Conservation (phyloP, 1,140 invertebrate genomes). For the Brachionus plicatilis region DNA sequence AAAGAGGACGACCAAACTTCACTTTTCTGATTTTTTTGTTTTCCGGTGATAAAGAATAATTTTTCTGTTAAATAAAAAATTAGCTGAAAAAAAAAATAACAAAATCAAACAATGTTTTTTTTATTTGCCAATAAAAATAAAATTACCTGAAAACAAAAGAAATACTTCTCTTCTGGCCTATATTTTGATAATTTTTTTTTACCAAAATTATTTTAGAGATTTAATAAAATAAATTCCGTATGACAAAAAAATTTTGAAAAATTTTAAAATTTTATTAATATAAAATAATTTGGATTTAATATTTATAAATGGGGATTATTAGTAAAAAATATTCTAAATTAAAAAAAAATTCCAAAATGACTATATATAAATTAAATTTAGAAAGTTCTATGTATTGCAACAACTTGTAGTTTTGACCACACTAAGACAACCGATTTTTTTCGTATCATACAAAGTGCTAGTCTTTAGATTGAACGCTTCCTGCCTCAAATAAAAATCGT, state of each 20-base stretch:
- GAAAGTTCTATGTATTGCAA: neutral
- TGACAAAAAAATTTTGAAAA: neutral
- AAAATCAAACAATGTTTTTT: too few species aligned
- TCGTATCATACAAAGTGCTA: neutral
- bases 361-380: neutral
- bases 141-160: too few species aligned
- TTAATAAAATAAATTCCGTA: too few species aligned
- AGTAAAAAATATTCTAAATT: neutral
- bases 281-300: neutral
- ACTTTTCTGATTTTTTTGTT: too few species aligned
- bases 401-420: slow-evolving; percentile 18
- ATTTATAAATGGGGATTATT: neutral
- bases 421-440: slow-evolving; percentile 23
- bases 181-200: too few species aligned
- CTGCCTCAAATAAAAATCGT: slow-evolving; percentile 29
- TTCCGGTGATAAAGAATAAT: too few species aligned
- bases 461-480: neutral
- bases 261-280: neutral
- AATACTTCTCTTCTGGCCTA: too few species aligned
- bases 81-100: too few species aligned
- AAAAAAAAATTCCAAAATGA: neutral
- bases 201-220: too few species aligned
- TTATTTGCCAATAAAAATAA: too few species aligned
- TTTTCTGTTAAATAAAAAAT: too few species aligned
- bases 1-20: too few species aligned